These are phyloP conservation scores for Holothuria scabra DNA, from an alignment of 53 echinoderm and acorn worm species.

Conservation along the genomic window DNA sequence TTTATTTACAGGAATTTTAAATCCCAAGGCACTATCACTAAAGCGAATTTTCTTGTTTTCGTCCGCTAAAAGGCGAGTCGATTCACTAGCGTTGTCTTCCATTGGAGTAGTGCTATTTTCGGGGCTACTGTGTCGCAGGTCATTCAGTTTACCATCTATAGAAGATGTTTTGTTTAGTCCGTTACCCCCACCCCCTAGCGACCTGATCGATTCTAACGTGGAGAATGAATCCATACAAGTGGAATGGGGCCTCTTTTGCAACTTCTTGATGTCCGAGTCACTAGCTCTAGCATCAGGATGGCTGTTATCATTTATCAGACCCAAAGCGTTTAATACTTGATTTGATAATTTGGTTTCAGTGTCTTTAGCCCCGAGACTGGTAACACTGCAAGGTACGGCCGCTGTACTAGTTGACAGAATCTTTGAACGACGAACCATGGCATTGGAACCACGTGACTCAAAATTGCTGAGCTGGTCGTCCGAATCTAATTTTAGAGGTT, in stretches of 20 bases:
- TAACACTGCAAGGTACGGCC: slow-evolving; percentile 2
- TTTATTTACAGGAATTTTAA: slow-evolving; percentile 38
- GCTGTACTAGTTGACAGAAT: not conserved
- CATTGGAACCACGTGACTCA: slow-evolving; percentile 19
- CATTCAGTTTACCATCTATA: not conserved
- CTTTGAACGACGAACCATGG: not conserved
- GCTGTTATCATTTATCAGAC: not conserved
- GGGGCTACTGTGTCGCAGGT: not conserved
- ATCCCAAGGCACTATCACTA: slow-evolving; percentile 46
- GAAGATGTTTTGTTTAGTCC: not conserved
- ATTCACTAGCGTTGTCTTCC: slow-evolving; percentile 25
- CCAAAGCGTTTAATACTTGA: slow-evolving; percentile 35
- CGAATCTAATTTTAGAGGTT: slow-evolving; percentile 67
- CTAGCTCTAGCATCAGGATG: not conserved
- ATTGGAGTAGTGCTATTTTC: slow-evolving; percentile 35
- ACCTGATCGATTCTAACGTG: not conserved
- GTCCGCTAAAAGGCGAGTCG: slow-evolving; percentile 37
- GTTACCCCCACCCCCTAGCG: not conserved
- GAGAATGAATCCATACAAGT: slow-evolving; percentile 23
- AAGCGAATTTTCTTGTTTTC: slow-evolving; percentile 45
- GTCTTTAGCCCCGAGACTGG: slow-evolving; percentile 1
- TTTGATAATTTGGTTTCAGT: slow-evolving; percentile 26
- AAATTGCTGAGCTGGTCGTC: slow-evolving; percentile 35
- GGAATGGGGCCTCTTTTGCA: slow-evolving; percentile 21
- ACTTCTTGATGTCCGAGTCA: slow-evolving; percentile 4